A percentile compares a stretch with the other conserved stretches of the same genome.
Conservation (phyloP, 2,888 invertebrate species). For the Zootermopsis nevadensis region DNA sequence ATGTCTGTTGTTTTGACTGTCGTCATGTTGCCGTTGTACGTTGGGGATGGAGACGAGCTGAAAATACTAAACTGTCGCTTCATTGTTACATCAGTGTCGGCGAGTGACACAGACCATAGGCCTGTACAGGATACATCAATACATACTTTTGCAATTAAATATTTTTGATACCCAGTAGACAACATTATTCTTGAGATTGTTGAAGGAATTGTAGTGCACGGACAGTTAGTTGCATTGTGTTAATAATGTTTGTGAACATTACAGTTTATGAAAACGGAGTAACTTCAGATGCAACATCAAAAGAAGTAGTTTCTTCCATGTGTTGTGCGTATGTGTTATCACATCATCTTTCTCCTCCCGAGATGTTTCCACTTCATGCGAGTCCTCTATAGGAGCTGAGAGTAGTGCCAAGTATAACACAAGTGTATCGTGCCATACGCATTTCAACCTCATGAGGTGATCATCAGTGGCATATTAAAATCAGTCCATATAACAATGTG, state of each 20-base stretch:
- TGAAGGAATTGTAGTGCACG: slow-evolving; percentile 6
- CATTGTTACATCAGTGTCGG: slow-evolving; percentile 42
- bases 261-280: neutral
- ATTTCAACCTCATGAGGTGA: too few relatives aligned
- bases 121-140: slow-evolving; percentile 31
- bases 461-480: too few relatives aligned
- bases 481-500: too few relatives aligned
- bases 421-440: too few relatives aligned
- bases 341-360: too few relatives aligned
- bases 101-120: slow-evolving; percentile 39
- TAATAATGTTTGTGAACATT: slow-evolving; percentile 8
- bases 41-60: slow-evolving; percentile 1
- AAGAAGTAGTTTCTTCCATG: neutral
- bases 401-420: too few relatives aligned
- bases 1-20: slow-evolving; percentile 38
- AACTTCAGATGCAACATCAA: neutral
- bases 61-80: slow-evolving; percentile 28
- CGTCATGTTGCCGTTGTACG: slow-evolving; percentile 35
- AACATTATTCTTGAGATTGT: slow-evolving; percentile 40
- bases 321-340: too few relatives aligned
- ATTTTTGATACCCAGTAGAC: slow-evolving; percentile 49
- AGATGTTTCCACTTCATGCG: too few relatives aligned
- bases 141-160: slow-evolving; percentile 43
- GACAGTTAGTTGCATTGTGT: slow-evolving; percentile 12
- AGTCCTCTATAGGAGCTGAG: too few relatives aligned